Base-by-base conservation (phyloP, 2,888 invertebrate species). In the Aphidius colemani region DNA sequence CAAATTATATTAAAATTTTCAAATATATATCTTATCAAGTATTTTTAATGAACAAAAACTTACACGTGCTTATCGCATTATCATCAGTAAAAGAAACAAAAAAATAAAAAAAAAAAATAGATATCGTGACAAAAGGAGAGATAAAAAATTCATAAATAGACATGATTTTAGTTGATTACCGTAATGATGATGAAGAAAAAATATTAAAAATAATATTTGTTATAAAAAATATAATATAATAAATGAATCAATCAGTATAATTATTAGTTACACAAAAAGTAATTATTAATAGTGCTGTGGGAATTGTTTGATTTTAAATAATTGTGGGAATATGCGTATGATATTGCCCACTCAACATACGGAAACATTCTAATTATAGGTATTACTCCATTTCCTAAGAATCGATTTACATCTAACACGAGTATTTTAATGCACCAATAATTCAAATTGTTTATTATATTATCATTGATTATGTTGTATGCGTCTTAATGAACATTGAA, bases 361-460 rank as follows among this genome's bases (percentile, higher is more conserved):
- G 50, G 55, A 59, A 59, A 63, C 53, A 48, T 59, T 63, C 63
- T 63, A 59, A 63, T 63, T 63, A 59, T 53, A 63, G 50, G 57
- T 46, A 63, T 63, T 63, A 63, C 57, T 45, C 51, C 57, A 63
- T 57, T 51, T 63, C 50, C 62, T 50, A 40, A 43, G 62, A 63
- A 63, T 57, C 45, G 51, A 63, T 63, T 63, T 63, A 58, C 57
- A 63, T 63, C 40, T 58, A 45, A 51, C 51, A 63, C 57, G 46
- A 46, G 39, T 57, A 45, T 41, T 53, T 41, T 11, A 44, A 18
- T 57, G 57, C 57, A 46, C 46, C 46, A 57, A n/a, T 48, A 57
- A 46, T 40, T 45, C 11, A 30, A 6, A n/a, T 9, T n/a, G 1
- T 46, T 57, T 57, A 46, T 30, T 30, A 30, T 4, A 30, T 30